Percentiles rank a stretch among this genome's conserved stretches.
phyloP scores from a whole-genome alignment of 64 coral and sea anemone genomes.

The Montipora cactus region DNA sequence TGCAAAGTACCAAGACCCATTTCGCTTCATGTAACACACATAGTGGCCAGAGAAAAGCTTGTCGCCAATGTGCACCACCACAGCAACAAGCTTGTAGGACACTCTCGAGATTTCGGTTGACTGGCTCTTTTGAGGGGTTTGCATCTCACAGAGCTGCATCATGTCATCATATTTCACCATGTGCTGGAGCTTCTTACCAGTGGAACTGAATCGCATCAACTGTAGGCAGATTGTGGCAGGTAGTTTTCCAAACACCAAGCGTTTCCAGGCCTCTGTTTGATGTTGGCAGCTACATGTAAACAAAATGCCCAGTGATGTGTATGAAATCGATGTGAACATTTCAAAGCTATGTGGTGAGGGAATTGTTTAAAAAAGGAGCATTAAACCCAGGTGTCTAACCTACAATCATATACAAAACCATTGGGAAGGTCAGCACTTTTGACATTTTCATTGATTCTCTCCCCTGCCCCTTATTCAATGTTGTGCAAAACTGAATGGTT shows the following conservation, averaged over 20 bases:
- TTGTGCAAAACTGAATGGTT: no score
- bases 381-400: neutral
- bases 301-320: neutral
- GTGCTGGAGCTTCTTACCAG: constrained; percentile 42
- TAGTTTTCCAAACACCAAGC: constrained; percentile 51
- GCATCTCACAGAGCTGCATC: constrained; percentile 16
- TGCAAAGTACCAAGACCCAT: constrained; percentile 63
- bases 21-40: constrained; percentile 39
- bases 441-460: no score
- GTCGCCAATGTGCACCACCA: constrained; percentile 50
- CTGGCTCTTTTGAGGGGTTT: constrained; percentile 6
- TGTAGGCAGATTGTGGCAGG: constrained; percentile 54
- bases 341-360: neutral
- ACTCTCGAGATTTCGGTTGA: neutral
- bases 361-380: neutral
- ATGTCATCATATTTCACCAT: constrained; percentile 59
- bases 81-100: constrained; percentile 65
- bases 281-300: constrained; percentile 28
- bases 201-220: constrained; percentile 52
- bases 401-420: neutral
- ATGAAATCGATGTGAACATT: neutral
- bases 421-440: neutral
- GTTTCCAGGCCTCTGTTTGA: constrained; percentile 64
- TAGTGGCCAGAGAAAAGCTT: constrained; percentile 56
- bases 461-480: no score